Evolutionary conservation across 2,113 vertebrate genomes (phyloP).

Genomic region (Dicrurus megarhynchus): DNA sequence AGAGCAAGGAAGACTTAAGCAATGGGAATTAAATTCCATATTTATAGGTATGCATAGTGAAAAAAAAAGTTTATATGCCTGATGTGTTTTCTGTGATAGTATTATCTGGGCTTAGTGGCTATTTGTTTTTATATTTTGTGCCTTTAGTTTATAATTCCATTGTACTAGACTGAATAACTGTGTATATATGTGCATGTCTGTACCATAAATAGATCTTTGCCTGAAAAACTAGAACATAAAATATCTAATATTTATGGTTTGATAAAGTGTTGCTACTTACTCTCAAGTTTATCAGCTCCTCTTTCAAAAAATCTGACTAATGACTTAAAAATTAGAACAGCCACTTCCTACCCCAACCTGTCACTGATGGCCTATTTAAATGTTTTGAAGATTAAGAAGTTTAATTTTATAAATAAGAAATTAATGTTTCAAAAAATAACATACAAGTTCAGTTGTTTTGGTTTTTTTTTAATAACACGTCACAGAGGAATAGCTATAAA

Average conservation of each 20-base stretch:
- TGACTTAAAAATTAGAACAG: not conserved
- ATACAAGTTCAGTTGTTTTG: not conserved
- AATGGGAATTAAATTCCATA: not conserved
- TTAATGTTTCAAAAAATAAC: not conserved
- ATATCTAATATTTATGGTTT: not conserved
- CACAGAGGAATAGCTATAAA: not conserved
- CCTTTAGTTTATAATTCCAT: not conserved
- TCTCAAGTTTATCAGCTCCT: not conserved
- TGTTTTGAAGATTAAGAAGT: not conserved
- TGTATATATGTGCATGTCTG: not conserved
- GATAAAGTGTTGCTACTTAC: not conserved
- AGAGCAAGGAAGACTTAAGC: not conserved
- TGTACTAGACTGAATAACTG: not conserved
- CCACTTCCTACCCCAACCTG: accelerated
- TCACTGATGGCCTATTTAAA: not conserved
- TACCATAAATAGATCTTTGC: not conserved
- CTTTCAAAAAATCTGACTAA: not conserved
- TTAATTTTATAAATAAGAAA: not conserved
- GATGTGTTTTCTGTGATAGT: not conserved
- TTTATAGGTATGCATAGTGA: not conserved
- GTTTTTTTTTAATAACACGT: not conserved
- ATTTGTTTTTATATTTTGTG: not conserved
- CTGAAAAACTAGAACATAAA: not conserved
- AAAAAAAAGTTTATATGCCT: not conserved
- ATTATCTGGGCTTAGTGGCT: not conserved